Evolutionary conservation across 2,113 vertebrate genomes (phyloP).

Genomic region (Sander lucioperca): DNA sequence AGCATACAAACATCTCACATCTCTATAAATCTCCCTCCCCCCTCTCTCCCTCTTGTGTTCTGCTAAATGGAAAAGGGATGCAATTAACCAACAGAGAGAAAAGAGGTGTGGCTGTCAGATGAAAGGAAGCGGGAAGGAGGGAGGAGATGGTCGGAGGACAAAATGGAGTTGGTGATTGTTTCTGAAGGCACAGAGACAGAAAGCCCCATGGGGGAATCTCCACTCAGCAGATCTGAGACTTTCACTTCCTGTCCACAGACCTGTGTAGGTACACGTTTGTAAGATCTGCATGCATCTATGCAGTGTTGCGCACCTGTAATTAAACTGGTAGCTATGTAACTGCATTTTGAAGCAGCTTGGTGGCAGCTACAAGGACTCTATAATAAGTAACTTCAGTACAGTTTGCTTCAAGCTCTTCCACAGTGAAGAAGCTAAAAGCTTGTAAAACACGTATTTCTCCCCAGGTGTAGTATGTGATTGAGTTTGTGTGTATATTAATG

Average conservation of each 20-base stretch:
- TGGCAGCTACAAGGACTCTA: neutral
- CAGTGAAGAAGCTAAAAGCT: neutral
- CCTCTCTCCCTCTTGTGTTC: constrained; percentile 16
- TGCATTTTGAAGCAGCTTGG: neutral
- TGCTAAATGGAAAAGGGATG: constrained; percentile 64
- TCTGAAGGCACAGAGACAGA: constrained; percentile 65
- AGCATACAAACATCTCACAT: constrained; percentile 38
- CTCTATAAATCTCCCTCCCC: constrained; percentile 14
- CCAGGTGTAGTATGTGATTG: neutral
- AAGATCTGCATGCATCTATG: neutral
- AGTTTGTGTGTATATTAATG: neutral
- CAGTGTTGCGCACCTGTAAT: constrained; percentile 11
- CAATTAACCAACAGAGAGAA: constrained; percentile 71
- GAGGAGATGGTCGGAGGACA: constrained; percentile 52
- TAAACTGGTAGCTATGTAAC: neutral
- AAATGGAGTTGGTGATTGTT: constrained; percentile 56
- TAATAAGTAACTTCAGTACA: neutral
- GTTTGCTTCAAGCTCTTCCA: neutral
- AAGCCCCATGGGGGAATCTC: constrained; percentile 54
- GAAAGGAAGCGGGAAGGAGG: constrained; percentile 50
- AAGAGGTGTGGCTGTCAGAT: constrained; percentile 70
- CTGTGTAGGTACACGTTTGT: neutral
- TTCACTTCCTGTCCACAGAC: constrained; percentile 22
- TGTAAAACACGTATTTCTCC: neutral
- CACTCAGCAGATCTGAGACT: constrained; percentile 45